Conservation (phyloP, 2,113 vertebrate species). For the Spea multiplicata region DNA sequence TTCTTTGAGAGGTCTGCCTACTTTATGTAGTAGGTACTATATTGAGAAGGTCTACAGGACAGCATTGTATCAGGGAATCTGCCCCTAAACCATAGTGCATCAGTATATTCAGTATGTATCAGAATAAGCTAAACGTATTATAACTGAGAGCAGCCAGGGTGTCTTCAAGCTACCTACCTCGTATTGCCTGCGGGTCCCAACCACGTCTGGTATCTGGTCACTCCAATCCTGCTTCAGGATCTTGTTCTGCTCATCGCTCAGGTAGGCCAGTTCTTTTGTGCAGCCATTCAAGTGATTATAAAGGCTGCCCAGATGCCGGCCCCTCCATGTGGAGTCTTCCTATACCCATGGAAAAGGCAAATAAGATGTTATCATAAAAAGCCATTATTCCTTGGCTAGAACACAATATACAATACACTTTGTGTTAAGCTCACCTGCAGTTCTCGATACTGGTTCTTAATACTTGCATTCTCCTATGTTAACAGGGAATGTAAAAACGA, state of each 20-base stretch:
- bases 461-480: constrained; percentile 66
- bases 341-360: constrained; percentile 50
- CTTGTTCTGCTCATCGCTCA: constrained; percentile 77
- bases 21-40: too few species aligned
- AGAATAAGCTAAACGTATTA: too few species aligned
- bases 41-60: too few species aligned
- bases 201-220: constrained; percentile 77
- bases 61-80: too few species aligned
- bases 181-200: constrained; percentile 75
- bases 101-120: too few species aligned
- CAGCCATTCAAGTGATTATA: constrained; percentile 87
- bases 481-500: constrained; percentile 20
- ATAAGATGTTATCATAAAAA: too few species aligned
- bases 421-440: constrained; percentile 78
- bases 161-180: constrained; percentile 71
- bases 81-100: too few species aligned
- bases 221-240: constrained; percentile 93
- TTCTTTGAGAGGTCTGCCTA: too few species aligned
- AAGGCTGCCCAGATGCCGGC: constrained; percentile 85
- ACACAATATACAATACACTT: background rate
- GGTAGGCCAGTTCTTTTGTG: constrained; percentile 79
- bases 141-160: too few species aligned
- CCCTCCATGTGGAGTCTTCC: constrained; percentile 87
- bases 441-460: constrained; percentile 83
- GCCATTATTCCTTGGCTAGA: too few species aligned